Evolutionary conservation across 2,797 vertebrate species (phyloP), one percentile per base, ranked within the genome.

Genomic region (Synanceia verrucosa): DNA sequence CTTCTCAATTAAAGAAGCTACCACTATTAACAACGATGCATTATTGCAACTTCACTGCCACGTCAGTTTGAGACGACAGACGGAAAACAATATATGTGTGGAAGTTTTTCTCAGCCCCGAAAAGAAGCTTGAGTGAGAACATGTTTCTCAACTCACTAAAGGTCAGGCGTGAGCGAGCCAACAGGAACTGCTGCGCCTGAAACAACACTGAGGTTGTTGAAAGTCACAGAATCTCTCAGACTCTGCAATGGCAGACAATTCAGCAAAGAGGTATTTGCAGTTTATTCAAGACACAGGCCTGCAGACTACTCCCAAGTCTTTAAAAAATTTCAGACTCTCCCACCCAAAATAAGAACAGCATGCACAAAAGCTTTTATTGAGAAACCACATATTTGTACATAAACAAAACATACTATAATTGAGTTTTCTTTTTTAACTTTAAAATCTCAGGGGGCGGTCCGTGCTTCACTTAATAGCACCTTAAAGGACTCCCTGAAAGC

Each of bases 391-490:
- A 55, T 23, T 19, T 21, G 11, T 28, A 77, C 62, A 78, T 74
- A 78, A 83, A 83, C 37, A 79, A 39, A 75, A 70, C 26, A 41
- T 8, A 62, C 71, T 74, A 59, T 75, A 79, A 89, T 57, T 76
- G 55, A 58, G 31, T 63, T 70, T 80, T 68, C 31, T 71, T 76
- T 70, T 62, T 75, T 64, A 58, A 70, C 47, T 76, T 55, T 70
- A 61, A 19, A 70, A 66, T 76, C 23, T 78, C 53, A 44, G 57
- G n/a, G 34, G 33, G 9, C 63, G 31, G 66, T 67, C 59, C 64
- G 39, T 70, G 63, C 72, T 47, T 31, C 28, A 79, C 61, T 62
- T 78, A 76, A 85, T 37, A 34, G 56, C 18, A 70, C 63, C 72
- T 76, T 29, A 23, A 29, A 46, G 69, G 65, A 52, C 21, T 58